These are phyloP conservation scores for Phaenicophaeus curvirostris DNA, from an alignment of 2,797 vertebrate species.

Conservation along the genomic window DNA sequence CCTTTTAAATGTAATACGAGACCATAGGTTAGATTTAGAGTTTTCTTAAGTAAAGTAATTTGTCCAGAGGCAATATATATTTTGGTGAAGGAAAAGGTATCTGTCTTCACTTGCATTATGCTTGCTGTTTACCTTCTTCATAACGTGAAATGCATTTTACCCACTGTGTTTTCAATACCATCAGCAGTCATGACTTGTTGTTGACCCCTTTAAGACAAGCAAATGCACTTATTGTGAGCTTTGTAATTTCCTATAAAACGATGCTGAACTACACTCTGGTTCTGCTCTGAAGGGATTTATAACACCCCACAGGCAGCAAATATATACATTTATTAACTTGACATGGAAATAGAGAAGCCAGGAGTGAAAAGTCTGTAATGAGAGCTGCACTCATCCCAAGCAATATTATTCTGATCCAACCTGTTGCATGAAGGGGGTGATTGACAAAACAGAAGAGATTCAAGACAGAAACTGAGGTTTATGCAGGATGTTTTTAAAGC, in stretches of 20 bases:
- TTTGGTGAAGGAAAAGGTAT: constrained; percentile 53
- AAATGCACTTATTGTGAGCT: neutral
- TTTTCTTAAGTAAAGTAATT: constrained; percentile 67
- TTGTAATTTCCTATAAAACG: constrained; percentile 13
- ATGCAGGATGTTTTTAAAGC: neutral
- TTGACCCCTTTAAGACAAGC: constrained; percentile 25
- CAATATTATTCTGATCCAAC: neutral
- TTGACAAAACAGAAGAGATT: neutral
- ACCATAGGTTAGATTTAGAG: constrained; percentile 66
- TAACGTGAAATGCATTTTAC: constrained; percentile 40
- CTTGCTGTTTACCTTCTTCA: constrained; percentile 58
- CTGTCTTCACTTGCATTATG: constrained; percentile 64
- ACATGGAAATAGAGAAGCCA: constrained; percentile 28
- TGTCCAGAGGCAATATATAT: constrained; percentile 67
- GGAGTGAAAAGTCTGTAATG: neutral
- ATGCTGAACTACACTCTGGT: neutral
- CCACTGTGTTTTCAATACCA: neutral
- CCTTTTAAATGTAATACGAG: constrained; percentile 71
- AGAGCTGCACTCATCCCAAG: neutral
- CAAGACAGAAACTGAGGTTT: neutral
- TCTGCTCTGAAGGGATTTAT: neutral
- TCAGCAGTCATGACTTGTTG: constrained; percentile 5
- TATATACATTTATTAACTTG: neutral
- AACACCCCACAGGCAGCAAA: neutral
- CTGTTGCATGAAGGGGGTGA: neutral